Evolutionary conservation across 2,888 invertebrate species (phyloP).

Genomic region (Ophion obscuratus): DNA sequence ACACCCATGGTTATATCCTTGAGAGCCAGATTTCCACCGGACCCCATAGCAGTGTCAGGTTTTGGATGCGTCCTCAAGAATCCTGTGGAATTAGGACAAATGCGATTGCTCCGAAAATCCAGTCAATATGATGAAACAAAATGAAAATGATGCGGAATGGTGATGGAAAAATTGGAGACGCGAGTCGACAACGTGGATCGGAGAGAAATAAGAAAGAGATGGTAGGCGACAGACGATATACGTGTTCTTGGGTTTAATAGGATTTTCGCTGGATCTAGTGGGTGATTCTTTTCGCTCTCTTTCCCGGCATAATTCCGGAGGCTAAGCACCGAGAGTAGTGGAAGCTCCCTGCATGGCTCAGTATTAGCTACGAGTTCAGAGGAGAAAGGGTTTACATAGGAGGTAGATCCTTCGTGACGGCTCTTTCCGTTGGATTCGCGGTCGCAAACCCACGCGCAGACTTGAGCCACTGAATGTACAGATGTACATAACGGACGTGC

Average conservation of each 20-base stretch:
- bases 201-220: conserved; percentile 1
- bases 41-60: conserved; percentile 82
- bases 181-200: background rate
- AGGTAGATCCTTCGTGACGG: conserved; percentile 52
- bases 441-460: conserved; percentile 27
- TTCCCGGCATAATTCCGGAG: conserved; percentile 14
- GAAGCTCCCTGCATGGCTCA: background rate
- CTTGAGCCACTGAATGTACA: conserved; percentile 15
- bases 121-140: background rate
- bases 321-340: background rate
- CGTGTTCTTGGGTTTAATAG: conserved; percentile 10
- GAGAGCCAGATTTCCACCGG: conserved; percentile 90
- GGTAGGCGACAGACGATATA: background rate
- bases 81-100: conserved; percentile 81
- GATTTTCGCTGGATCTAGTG: conserved; percentile 40
- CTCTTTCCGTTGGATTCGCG: conserved; percentile 45
- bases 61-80: conserved; percentile 86
- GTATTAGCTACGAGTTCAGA: conserved; percentile 43
- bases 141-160: background rate
- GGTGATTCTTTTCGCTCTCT: conserved; percentile 45
- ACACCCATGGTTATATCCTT: conserved; percentile 94
- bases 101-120: too few species aligned
- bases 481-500: conserved; percentile 27
- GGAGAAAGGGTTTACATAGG: conserved; percentile 60
- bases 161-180: too few species aligned